Base-by-base conservation (phyloP, 2,888 invertebrate genomes). In the Ochropleura leucogaster region DNA sequence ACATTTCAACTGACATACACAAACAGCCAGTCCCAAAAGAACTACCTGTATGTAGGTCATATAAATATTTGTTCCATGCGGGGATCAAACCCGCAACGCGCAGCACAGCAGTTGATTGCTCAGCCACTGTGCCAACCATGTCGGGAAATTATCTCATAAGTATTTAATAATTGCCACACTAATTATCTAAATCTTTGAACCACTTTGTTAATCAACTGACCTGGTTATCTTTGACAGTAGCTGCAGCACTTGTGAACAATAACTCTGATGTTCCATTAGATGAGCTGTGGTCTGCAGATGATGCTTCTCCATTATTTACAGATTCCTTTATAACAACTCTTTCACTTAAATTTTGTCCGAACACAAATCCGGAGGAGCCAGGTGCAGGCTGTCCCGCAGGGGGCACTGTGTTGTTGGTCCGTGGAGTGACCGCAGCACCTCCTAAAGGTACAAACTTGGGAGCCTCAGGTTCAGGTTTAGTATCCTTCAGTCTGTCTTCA, bases 311-410 rank as follows among this genome's bases (percentile, higher is more conserved):
- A 85, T 97, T 96, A 68, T 96, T 97, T 3, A 96, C 94, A 77
- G 96, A 96, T 67, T 95, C 96, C 82, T 97, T 97, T 55, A 97
- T 97, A 49, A 98, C 96, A 14, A 98, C 99, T 86, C 99, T 97
- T 85, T 98, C 99, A 89, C 98, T 98, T 67, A 99, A 97, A 94
- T 99, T 99, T 93, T 99, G 98, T 1, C 99, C 99, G 93, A 99
- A 99, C 18, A 99, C 98, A 96, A 99, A 99, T 53, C 97, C 97
- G 46, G 97, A 97, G 3, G 94, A 91, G 73, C 91, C 91, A 0
- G 95, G 90, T 18, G 94, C 88, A 1, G 94, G 90, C 55, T 94
- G 94, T 3, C 89, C 91, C 0, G 94, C 89, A 5, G 92, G 87
- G 1, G 97, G 97, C 9, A 97, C 97, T 64, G 97, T 96, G 74